Evolutionary conservation across 2,113 vertebrate genomes (phyloP).

Genomic region (Anoura caudifer): DNA sequence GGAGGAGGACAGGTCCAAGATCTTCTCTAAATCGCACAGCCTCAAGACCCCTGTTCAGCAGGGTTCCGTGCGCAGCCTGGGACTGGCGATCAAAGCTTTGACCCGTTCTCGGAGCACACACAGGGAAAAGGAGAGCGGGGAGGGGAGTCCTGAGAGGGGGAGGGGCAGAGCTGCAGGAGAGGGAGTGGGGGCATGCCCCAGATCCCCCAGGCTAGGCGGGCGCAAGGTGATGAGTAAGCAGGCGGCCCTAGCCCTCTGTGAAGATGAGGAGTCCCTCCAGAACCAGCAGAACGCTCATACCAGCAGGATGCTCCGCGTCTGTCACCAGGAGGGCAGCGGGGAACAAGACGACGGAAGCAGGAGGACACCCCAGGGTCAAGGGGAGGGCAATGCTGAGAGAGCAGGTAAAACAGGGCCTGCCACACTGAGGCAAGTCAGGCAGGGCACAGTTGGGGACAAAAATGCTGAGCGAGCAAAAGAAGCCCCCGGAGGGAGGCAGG

Average conservation of each 20-base stretch:
- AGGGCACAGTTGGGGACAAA: neutral
- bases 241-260: slow-evolving; percentile 58
- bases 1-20: neutral
- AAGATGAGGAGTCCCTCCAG: slow-evolving; percentile 70
- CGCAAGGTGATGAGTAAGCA: slow-evolving; percentile 52
- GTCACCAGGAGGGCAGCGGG: neutral
- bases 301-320: slow-evolving; percentile 1
- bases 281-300: slow-evolving; percentile 74
- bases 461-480: neutral
- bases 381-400: neutral
- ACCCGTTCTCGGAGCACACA: slow-evolving; percentile 59
- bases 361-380: neutral
- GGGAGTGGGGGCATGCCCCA: neutral
- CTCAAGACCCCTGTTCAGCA: neutral
- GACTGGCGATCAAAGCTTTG: slow-evolving; percentile 79
- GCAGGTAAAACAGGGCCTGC: neutral
- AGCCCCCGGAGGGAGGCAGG: neutral
- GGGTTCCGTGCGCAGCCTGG: slow-evolving; percentile 69
- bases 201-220: slow-evolving; percentile 23
- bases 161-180: neutral
- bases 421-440: neutral
- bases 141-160: slow-evolving; percentile 15
- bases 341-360: slow-evolving; percentile 34
- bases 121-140: slow-evolving; percentile 49
- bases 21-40: slow-evolving; percentile 11